These are phyloP conservation scores for Acromyrmex charruanus DNA, from an alignment of 1,140 invertebrate species.

Conservation along the genomic window DNA sequence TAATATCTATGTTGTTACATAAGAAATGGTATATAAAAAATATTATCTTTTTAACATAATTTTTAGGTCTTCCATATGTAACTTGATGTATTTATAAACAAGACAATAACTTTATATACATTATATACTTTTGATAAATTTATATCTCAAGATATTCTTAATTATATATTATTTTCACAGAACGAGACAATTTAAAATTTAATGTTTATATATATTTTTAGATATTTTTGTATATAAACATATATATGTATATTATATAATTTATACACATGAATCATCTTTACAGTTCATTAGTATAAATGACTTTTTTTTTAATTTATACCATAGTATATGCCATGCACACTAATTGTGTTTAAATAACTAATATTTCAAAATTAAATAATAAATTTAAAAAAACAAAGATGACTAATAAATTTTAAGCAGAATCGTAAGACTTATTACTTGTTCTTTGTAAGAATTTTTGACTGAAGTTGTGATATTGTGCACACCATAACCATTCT, in stretches of 20 bases:
- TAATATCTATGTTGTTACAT: constrained; percentile 45
- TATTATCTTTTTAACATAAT: constrained; percentile 58
- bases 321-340: neutral
- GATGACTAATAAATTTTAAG: neutral
- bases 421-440: too few relatives aligned
- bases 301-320: neutral
- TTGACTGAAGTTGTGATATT: too few relatives aligned
- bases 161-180: neutral
- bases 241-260: constrained; percentile 15
- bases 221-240: too few relatives aligned
- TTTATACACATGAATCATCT: constrained; percentile 5
- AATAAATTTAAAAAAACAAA: neutral
- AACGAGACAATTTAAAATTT: neutral
- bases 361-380: neutral
- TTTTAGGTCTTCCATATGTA: constrained; percentile 59
- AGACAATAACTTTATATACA: constrained; percentile 68
- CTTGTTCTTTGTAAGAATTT: too few relatives aligned
- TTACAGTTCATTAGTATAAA: constrained; percentile 1
- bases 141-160: constrained; percentile 30
- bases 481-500: too few relatives aligned
- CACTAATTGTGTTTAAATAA: constrained; percentile 13
- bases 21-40: constrained; percentile 26
- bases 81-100: constrained; percentile 51
- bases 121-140: constrained; percentile 58
- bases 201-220: constrained; percentile 1